Conservation (phyloP, 2,888 invertebrate species). For the Patella ulyssiponensis region DNA sequence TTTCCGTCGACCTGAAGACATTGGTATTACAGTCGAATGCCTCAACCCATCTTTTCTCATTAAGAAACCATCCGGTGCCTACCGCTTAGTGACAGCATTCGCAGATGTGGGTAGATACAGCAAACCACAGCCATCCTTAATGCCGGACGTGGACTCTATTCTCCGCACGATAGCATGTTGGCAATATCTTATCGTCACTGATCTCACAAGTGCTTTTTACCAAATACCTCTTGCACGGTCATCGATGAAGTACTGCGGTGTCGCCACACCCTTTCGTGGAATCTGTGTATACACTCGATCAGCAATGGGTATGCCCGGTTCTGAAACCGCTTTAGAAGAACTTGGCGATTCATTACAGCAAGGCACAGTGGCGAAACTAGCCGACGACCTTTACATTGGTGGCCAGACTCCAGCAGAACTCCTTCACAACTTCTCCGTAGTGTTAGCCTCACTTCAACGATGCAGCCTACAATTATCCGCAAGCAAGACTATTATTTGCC, state of each 20-base stretch:
- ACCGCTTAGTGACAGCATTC: slow-evolving; percentile 38
- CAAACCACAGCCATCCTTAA: slow-evolving; percentile 40
- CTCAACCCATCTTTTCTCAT: slow-evolving; percentile 22
- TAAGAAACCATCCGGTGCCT: slow-evolving; percentile 26
- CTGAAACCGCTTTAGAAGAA: slow-evolving; percentile 49
- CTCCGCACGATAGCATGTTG: slow-evolving; percentile 19
- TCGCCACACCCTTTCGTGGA: slow-evolving; percentile 43
- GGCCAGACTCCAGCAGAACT: slow-evolving; percentile 21
- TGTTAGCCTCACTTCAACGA: slow-evolving; percentile 17
- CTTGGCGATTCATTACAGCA: slow-evolving; percentile 30
- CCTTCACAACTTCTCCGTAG: slow-evolving; percentile 19
- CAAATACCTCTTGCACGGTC: slow-evolving; percentile 43
- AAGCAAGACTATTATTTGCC: too few relatives aligned
- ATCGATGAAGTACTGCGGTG: slow-evolving; percentile 50
- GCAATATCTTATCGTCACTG: slow-evolving; percentile 40
- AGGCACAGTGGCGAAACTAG: slow-evolving; percentile 35
- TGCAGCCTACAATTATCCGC: too few relatives aligned
- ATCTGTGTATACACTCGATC: slow-evolving; percentile 35
- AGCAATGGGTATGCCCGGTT: slow-evolving; percentile 51
- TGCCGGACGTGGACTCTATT: slow-evolving; percentile 28
- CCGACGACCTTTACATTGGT: slow-evolving; percentile 35
- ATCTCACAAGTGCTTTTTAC: slow-evolving; percentile 33
- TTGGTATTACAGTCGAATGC: slow-evolving; percentile 36
- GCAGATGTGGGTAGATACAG: slow-evolving; percentile 41
- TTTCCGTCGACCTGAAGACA: slow-evolving; percentile 35